Evolutionary conservation across 2,888 invertebrate genomes (phyloP), one percentile per base, ranked within the genome.

Genomic region (Yponomeuta evonymella): DNA sequence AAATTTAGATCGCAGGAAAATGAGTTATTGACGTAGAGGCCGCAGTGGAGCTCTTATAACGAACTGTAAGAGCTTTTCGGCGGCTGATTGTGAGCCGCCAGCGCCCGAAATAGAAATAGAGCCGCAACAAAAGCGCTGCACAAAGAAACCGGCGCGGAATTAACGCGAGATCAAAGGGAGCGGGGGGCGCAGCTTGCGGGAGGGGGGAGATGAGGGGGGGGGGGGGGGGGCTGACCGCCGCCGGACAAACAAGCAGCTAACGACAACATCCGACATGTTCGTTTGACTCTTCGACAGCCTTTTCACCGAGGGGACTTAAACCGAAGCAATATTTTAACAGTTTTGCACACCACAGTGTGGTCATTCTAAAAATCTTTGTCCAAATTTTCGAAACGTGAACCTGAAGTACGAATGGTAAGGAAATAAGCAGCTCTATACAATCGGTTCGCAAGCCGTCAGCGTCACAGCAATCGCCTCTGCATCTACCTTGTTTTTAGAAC

Each of bases 71-170:
- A 15, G 12, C 51, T 58, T 58, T 15, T 58, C 51, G 51, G 51
- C 51, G 51, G 51, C 51, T 12, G 51, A 12, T 43, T 43, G 43
- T 12, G 51, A 58, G 51, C 15, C 15, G 51, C 15, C 51, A 15
- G 51, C 51, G 51, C 15, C 51, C 51, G 15, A 12, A 58, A 12
- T 30, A 30, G 65, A 65, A 58, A 12, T 30, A 30, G 65, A 65
- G 65, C 65, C 30, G 65, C 65, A 30, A 65, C 65, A 65, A 65
- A 65, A 65, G 65, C 65, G 65, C 65, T 29, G 65, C 33, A 65
- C 65, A 65, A 65, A 65, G 65, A 65, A 65, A 58, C 65, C 30
- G 33, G 30, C 30, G 65, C 33, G 65, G 65, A 65, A 65, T 65
- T 65, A 65, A 65, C 65, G 65, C 33, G 65, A 65, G 65, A 65